Percentiles rank a stretch among this genome's conserved stretches.
These are phyloP conservation scores for Todiramphus saurophagus DNA, from an alignment of 2,113 vertebrate species.

Conservation along the genomic window DNA sequence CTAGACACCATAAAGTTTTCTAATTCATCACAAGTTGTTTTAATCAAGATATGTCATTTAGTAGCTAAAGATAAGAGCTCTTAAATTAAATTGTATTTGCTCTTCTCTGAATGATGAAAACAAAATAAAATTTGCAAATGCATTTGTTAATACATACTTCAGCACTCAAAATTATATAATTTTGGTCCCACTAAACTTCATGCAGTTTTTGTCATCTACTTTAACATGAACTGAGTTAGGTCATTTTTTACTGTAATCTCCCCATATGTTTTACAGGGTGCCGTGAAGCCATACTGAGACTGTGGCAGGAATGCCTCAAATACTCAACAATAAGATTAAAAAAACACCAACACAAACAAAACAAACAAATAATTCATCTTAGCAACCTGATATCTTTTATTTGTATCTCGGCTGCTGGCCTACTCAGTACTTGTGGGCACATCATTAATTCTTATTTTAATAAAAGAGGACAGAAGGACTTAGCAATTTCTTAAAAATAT, in stretches of 20 bases:
- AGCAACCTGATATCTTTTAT: not conserved
- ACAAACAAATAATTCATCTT: not conserved
- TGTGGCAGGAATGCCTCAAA: not conserved
- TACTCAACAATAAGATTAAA: not conserved
- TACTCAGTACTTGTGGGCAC: not conserved
- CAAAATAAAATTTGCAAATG: constrained; percentile 19
- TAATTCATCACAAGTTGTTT: not conserved
- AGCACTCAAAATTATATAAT: not conserved
- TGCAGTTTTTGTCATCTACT: not conserved
- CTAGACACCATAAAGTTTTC: not conserved
- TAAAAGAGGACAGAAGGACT: not conserved
- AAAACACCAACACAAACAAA: not conserved
- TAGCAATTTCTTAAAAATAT: not conserved
- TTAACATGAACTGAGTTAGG: not conserved
- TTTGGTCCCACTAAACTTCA: not conserved
- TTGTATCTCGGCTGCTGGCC: not conserved
- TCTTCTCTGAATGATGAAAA: constrained; percentile 9
- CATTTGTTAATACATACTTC: not conserved
- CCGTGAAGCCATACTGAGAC: not conserved
- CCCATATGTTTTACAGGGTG: not conserved
- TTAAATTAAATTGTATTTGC: constrained; percentile 39
- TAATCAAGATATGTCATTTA: constrained; percentile 6
- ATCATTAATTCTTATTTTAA: not conserved
- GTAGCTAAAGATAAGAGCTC: constrained; percentile 4
- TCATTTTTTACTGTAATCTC: not conserved